phyloP scores from a whole-genome alignment of 2,113 vertebrate genomes.

The Atractosteus spatula region DNA sequence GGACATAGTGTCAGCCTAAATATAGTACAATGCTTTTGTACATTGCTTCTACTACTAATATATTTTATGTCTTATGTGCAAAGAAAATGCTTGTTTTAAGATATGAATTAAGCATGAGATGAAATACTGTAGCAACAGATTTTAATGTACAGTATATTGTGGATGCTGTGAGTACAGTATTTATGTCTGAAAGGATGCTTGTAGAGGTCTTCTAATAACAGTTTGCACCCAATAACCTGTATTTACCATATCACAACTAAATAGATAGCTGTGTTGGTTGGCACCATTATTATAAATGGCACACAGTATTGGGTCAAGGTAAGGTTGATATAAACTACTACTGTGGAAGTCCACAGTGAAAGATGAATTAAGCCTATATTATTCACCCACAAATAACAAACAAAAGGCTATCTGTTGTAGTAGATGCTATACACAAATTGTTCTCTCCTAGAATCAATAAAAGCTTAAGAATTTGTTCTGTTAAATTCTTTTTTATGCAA shows the following conservation, averaged over 20 bases:
- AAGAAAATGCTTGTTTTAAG: not conserved
- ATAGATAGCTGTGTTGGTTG: not conserved
- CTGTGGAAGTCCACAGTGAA: not conserved
- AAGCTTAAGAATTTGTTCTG: no score
- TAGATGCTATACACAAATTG: no score
- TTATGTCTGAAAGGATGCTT: slow-evolving; percentile 38
- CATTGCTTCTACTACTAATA: not conserved
- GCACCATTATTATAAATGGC: slow-evolving; percentile 7
- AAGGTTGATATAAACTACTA: slow-evolving; percentile 9
- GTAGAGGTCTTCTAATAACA: slow-evolving; percentile 20
- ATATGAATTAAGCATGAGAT: not conserved
- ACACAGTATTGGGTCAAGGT: slow-evolving; percentile 9
- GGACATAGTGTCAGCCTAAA: no score
- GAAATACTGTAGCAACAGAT: not conserved
- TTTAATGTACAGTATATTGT: no score
- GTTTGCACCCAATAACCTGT: slow-evolving; percentile 18
- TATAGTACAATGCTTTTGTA: no score
- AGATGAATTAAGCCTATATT: slow-evolving; percentile 3
- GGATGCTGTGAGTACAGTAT: not conserved
- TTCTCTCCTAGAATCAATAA: no score
- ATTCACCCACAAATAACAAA: not conserved
- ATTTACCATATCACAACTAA: not conserved
- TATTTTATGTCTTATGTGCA: not conserved
- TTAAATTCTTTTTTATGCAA: no score
- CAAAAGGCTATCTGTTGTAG: not conserved